Evolutionary conservation across 2,797 vertebrate species (phyloP).

Genomic region (Pagetopsis macropterus): DNA sequence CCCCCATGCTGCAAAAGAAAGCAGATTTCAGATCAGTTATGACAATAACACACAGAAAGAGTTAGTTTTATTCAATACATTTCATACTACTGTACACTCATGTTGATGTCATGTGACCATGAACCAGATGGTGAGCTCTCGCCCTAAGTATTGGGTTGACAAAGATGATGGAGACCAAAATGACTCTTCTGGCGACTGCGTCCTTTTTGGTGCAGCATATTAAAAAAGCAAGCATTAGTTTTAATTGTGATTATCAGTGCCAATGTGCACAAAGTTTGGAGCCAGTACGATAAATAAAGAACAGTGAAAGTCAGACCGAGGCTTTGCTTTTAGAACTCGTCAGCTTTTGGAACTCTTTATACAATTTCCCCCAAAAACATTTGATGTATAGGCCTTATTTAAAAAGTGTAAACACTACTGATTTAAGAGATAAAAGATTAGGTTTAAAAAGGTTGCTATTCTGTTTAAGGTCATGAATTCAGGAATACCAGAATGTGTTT

Average conservation of each 20-base stretch:
- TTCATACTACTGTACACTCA: background rate
- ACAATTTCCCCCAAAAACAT: no score
- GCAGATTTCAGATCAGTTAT: conserved; percentile 6
- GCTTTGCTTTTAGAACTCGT: background rate
- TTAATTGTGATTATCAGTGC: background rate
- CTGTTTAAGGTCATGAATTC: no score
- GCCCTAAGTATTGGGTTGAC: background rate
- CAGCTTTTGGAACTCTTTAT: background rate
- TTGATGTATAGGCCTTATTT: no score
- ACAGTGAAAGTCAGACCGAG: no score
- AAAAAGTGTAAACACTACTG: no score
- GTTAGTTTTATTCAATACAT: background rate
- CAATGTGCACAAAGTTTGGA: no score
- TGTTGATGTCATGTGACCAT: background rate
- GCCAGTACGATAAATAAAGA: background rate
- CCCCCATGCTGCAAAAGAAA: conserved; percentile 82
- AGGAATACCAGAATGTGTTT: no score
- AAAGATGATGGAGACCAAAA: background rate
- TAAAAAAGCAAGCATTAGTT: background rate
- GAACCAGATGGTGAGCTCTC: background rate
- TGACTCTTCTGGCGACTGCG: background rate
- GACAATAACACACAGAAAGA: background rate
- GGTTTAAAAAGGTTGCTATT: background rate
- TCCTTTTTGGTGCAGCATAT: background rate
- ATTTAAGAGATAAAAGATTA: background rate